Percentiles rank a stretch among this genome's conserved stretches.
phyloP scores from a whole-genome alignment of 2,113 vertebrate species.

The Notothenia rossii region DNA sequence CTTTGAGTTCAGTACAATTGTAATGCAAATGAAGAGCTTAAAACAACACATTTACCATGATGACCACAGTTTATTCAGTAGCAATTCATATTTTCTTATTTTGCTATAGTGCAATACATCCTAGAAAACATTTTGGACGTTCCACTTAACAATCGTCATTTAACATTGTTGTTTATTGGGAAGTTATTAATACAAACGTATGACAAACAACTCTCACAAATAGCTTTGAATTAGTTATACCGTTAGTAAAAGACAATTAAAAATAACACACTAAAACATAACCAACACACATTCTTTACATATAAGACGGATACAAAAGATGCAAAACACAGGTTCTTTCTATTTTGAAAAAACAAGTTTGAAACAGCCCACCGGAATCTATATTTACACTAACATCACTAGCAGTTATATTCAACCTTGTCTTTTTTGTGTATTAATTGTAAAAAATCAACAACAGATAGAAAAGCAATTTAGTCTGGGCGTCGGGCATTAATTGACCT shows the following conservation, averaged over 20 bases:
- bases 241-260: background rate
- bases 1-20: background rate
- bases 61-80: background rate
- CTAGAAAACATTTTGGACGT: background rate
- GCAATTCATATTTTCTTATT: background rate
- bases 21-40: background rate
- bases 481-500: background rate
- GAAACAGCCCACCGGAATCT: background rate
- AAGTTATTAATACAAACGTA: background rate
- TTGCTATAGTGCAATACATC: no score
- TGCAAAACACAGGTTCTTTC: background rate
- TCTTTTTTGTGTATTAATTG: background rate
- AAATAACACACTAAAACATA: background rate
- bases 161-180: background rate
- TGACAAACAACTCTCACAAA: background rate
- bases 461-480: background rate
- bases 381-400: slow-evolving; percentile 46
- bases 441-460: background rate
- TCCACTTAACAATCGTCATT: background rate
- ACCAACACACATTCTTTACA: background rate
- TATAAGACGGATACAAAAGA: slow-evolving; percentile 14
- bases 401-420: background rate
- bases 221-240: background rate
- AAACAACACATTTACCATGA: background rate
- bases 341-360: slow-evolving; percentile 2